Percentiles rank a stretch among this genome's conserved stretches.
These are phyloP conservation scores for Leptopilina clavipes DNA, from an alignment of 1,140 invertebrate species.

Conservation along the genomic window DNA sequence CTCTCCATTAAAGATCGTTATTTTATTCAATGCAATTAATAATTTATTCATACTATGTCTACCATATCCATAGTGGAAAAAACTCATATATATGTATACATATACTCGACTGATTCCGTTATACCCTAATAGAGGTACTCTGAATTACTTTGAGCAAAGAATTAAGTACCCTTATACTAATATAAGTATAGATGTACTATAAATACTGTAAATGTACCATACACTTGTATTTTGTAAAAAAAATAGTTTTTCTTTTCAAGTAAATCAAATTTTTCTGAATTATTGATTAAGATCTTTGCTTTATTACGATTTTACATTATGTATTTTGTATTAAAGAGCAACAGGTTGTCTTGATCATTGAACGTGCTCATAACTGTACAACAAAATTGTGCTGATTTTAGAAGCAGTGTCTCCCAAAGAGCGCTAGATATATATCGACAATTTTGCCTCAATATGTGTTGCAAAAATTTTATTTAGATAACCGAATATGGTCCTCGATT, in stretches of 20 bases:
- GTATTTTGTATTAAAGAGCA: conserved; percentile 68
- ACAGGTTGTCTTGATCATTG: conserved; percentile 67
- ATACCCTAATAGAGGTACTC: not conserved
- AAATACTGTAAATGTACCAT: too few species aligned
- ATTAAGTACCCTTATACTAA: not conserved
- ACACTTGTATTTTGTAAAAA: not conserved
- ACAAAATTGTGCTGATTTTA: conserved; percentile 37
- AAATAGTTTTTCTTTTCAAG: not conserved
- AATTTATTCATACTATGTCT: conserved; percentile 2
- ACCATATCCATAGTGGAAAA: not conserved
- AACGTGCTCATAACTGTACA: conserved; percentile 56
- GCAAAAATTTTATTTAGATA: too few species aligned
- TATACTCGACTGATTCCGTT: conserved; percentile 7
- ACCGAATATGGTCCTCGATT: too few species aligned
- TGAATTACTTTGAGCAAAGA: not conserved
- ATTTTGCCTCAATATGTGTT: too few species aligned
- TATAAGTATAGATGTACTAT: not conserved
- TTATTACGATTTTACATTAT: conserved; percentile 31
- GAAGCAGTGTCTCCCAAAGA: too few species aligned
- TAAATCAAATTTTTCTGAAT: not conserved
- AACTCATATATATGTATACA: not conserved
- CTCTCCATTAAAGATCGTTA: not conserved
- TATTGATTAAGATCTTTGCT: not conserved
- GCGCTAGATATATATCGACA: too few species aligned
- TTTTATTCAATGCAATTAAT: conserved; percentile 22